Conservation (phyloP, 1,140 invertebrate genomes). For the Leptoteleia sp. region DNA sequence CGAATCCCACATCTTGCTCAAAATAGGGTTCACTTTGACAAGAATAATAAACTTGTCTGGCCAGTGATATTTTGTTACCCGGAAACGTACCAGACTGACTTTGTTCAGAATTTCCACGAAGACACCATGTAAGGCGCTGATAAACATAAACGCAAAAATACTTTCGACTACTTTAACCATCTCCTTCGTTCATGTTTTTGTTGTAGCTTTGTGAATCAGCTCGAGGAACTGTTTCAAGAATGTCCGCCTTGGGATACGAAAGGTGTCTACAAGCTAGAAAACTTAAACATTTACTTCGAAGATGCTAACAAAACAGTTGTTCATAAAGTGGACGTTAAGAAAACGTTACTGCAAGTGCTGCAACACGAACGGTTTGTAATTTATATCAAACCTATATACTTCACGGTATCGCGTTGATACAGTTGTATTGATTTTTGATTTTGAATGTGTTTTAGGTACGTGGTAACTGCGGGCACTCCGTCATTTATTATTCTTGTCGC, state of each 20-base stretch:
- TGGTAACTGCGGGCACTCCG: conserved; percentile 81
- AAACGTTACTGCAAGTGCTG: conserved; percentile 85
- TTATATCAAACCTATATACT: conserved; percentile 22
- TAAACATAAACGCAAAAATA: conserved; percentile 7
- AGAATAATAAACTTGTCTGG: conserved; percentile 86
- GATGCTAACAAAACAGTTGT: conserved; percentile 85
- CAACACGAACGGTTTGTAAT: conserved; percentile 82
- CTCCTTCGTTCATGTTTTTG: conserved; percentile 68
- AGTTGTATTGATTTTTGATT: conserved; percentile 47
- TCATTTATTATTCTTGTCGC: conserved; percentile 81
- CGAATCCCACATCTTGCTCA: conserved; percentile 84
- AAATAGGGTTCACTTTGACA: conserved; percentile 83
- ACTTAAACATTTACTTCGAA: conserved; percentile 91
- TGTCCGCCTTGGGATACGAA: conserved; percentile 88
- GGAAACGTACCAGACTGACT: conserved; percentile 87
- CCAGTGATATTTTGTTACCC: conserved; percentile 93
- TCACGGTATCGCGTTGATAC: background rate
- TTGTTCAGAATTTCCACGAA: conserved; percentile 88
- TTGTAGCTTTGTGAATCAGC: conserved; percentile 86
- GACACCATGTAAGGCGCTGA: conserved; percentile 82
- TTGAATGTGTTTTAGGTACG: conserved; percentile 77
- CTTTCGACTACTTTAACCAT: conserved; percentile 39
- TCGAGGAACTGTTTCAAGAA: conserved; percentile 87
- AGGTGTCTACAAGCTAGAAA: conserved; percentile 85
- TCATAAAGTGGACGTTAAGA: conserved; percentile 83